phyloP scores from a whole-genome alignment of 2,113 vertebrate genomes.

The Ellobius talpinus region DNA sequence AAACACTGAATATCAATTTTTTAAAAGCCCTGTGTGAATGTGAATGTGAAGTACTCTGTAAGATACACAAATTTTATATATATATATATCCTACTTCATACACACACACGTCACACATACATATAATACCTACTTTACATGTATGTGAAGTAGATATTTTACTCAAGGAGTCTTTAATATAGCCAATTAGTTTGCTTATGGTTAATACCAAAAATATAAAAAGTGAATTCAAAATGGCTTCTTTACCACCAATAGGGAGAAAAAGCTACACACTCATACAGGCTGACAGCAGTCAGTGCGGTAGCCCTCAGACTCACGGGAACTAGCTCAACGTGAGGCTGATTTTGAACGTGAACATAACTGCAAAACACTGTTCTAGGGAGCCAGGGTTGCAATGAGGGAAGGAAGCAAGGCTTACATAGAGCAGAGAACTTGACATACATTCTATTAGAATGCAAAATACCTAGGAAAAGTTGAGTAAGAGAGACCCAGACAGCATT shows the following conservation, averaged over 20 bases:
- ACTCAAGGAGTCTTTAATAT: conserved; percentile 51
- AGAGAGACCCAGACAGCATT: neutral
- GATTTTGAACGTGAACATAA: neutral
- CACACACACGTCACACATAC: too few species aligned
- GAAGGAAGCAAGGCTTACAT: neutral
- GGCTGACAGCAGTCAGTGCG: neutral
- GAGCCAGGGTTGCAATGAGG: neutral
- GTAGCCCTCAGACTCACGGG: neutral
- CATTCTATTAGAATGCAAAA: neutral
- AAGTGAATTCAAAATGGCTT: neutral
- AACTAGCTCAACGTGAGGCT: neutral
- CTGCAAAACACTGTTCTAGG: neutral
- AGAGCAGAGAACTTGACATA: neutral
- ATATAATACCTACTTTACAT: too few species aligned
- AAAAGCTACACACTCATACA: neutral
- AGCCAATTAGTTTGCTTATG: conserved; percentile 47
- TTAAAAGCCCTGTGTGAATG: conserved; percentile 58
- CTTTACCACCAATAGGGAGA: neutral
- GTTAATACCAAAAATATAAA: conserved; percentile 48
- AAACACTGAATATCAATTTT: conserved; percentile 67
- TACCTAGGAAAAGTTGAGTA: neutral
- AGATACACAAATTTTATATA: conserved; percentile 42
- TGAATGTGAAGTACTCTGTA: conserved; percentile 61
- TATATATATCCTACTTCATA: too few species aligned
- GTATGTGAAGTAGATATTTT: neutral